phyloP scores from a whole-genome alignment of 2,797 vertebrate species.

The Lemur catta region DNA sequence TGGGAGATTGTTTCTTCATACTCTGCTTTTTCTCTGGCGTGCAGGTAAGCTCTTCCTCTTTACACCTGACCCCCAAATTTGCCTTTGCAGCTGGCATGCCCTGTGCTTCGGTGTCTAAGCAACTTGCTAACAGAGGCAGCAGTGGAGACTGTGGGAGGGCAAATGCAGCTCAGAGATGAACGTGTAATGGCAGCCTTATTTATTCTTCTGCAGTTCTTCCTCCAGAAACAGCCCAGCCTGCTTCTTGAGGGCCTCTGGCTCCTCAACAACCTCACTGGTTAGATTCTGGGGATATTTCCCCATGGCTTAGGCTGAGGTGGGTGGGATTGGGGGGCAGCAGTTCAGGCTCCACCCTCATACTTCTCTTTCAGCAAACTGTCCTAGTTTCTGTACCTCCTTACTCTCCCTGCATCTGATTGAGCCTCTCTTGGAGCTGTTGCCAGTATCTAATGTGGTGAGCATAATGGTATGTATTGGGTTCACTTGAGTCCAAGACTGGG shows the following conservation, averaged over 20 bases:
- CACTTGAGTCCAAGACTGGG: neutral
- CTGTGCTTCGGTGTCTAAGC: constrained; percentile 92
- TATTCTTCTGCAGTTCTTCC: constrained; percentile 87
- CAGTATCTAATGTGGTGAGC: constrained; percentile 87
- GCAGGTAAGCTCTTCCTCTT: accelerated
- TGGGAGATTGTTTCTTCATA: neutral
- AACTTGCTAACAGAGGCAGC: constrained; percentile 89
- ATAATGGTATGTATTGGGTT: constrained; percentile 86
- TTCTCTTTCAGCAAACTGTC: constrained; percentile 85
- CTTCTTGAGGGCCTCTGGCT: constrained; percentile 92
- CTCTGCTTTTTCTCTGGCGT: neutral
- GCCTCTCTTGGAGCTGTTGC: constrained; percentile 89
- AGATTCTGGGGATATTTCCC: neutral
- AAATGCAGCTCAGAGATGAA: constrained; percentile 80
- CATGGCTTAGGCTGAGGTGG: neutral
- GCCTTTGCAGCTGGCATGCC: constrained; percentile 89
- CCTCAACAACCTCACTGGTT: constrained; percentile 96
- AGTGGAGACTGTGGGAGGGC: constrained; percentile 52
- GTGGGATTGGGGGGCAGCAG: neutral
- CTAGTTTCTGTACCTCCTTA: constrained; percentile 87
- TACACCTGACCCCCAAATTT: neutral
- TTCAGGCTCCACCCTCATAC: neutral
- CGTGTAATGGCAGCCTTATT: constrained; percentile 88
- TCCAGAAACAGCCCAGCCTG: constrained; percentile 87
- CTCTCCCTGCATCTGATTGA: constrained; percentile 89